Evolutionary conservation across 2,888 invertebrate genomes (phyloP).

Genomic region (Neuroscelio doddi): DNA sequence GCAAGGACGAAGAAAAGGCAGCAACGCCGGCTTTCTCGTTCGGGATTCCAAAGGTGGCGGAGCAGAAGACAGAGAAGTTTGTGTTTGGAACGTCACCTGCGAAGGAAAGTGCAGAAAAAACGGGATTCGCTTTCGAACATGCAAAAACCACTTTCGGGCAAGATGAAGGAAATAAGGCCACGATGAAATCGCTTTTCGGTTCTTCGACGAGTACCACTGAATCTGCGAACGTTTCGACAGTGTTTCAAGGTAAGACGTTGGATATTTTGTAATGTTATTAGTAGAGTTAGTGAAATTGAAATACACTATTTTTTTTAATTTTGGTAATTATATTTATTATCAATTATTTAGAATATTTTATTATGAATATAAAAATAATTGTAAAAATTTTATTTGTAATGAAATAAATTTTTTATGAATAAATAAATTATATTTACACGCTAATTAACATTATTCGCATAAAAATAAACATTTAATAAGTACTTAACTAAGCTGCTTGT

Average conservation of each 20-base stretch:
- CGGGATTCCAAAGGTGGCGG: conserved; percentile 49
- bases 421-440: too few species aligned
- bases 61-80: conserved; percentile 7
- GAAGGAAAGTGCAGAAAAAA: conserved; percentile 11
- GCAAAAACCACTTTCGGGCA: conserved; percentile 1
- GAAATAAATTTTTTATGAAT: too few species aligned
- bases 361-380: too few species aligned
- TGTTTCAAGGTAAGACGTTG: neutral
- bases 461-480: too few species aligned
- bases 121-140: neutral
- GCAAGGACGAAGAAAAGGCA: neutral
- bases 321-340: too few species aligned
- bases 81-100: conserved; percentile 3
- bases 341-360: too few species aligned
- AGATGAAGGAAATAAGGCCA: neutral
- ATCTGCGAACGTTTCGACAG: neutral
- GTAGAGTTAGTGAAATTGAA: too few species aligned
- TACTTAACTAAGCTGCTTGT: too few species aligned
- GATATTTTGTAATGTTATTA: too few species aligned
- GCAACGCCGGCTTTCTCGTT: conserved; percentile 46
- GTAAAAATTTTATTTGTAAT: too few species aligned
- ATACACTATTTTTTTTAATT: too few species aligned
- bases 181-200: conserved; percentile 9
- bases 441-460: too few species aligned
- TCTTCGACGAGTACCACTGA: neutral